Conservation (phyloP, 2,797 vertebrate species). For the Echeneis naucrates region DNA sequence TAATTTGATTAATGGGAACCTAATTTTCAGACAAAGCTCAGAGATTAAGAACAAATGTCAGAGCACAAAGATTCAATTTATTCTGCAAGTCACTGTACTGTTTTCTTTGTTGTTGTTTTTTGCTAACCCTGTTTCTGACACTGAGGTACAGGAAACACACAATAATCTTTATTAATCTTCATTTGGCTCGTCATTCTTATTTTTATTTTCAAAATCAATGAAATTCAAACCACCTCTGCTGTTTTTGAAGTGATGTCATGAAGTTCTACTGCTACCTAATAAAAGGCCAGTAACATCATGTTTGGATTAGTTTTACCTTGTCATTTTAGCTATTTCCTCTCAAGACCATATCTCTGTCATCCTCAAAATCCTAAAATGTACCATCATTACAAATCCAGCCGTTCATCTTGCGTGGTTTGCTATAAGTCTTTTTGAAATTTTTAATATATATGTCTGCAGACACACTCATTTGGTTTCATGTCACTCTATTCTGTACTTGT, state of each 20-base stretch:
- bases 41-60: background rate
- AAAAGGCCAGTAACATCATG: no score
- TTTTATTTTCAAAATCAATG: background rate
- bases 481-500: background rate
- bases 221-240: background rate
- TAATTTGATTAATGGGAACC: background rate
- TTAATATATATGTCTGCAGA: background rate
- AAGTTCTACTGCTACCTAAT: background rate
- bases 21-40: background rate
- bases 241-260: no score
- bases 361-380: no score
- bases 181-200: background rate
- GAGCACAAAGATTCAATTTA: background rate
- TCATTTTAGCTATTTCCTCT: no score
- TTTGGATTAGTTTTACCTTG: no score
- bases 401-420: no score
- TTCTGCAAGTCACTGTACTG: background rate
- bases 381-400: no score
- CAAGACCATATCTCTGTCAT: no score
- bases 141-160: background rate
- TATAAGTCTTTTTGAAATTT: no score
- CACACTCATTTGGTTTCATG: no score
- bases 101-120: background rate
- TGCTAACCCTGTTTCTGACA: conserved; percentile 1
- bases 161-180: background rate